Base-by-base conservation (phyloP, 2,113 vertebrate genomes). In the Dromaius novaehollandiae region DNA sequence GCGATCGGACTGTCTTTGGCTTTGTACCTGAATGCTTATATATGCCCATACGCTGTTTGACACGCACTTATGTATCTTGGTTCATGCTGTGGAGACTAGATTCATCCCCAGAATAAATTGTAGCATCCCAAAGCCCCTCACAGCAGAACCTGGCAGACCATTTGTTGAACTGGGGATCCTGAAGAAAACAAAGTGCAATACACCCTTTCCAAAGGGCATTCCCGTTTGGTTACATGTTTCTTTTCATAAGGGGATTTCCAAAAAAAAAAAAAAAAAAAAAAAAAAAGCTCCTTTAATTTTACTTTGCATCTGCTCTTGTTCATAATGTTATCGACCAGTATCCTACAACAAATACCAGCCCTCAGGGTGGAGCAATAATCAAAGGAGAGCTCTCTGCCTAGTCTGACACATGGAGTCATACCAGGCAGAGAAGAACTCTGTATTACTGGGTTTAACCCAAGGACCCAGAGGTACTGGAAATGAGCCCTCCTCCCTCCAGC, bases 321-420 rank as follows among this genome's bases (percentile, higher is more conserved):
- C n/a, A 13, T 20, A 40, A 30, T 0, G 0, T 1, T 65, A 24
- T 28, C 40, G 42, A 22, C 4, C 10, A 10, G 8, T 3, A 30
- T 44, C 78, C 11, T 42, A 3, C 2, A 56, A 75, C 4, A 1
- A 42, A 34, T 22, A 44, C 24, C 25, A 55, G 22, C 22, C 55
- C 11, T 44, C 55, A 76, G 51, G 21, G 34, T 24, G 55, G 55
- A 87, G n/a, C 51, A 69, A 30, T 28, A 51, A 76, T 7, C 19
- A 68, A 21, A 75, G 40, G 42, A 55, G 13, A 25, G 18, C 24
- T 56, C 50, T 74, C 51, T 38, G 19, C 17, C 7, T 26, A 11
- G 9, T 34, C 42, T 55, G 61, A 73, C 51, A 26, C 16, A 73
- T 21, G 11, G 36, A 78, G 36, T 24, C 56, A 71, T 7, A 26